Base-by-base conservation (phyloP, 2,888 invertebrate genomes). In the Lepidocyrtinus sp. region DNA sequence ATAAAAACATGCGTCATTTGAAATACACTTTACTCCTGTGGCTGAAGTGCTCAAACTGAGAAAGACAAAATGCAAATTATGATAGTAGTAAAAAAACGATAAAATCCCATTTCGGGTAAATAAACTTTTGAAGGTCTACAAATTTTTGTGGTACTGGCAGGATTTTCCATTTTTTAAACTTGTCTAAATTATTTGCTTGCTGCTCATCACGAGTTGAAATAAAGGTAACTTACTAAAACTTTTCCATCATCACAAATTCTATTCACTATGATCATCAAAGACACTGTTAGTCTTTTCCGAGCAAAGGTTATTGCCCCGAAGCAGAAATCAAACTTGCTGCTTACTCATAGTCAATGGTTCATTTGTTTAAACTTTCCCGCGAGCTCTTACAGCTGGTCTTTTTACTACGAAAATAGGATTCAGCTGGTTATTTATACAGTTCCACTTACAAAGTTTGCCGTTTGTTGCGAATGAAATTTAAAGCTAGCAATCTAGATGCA, bases 181-280 rank as follows among this genome's bases (percentile, higher is more conserved):
- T 50, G n/a, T 7, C 50, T 50, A 17, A 50, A 50, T 17, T n/a
- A 50, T 17, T 50, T 17, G 12, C 12, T 36, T 50, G 12, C 50
- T 17, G 50, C 50, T 50, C 50, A 7, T 50, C 50, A 50, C 17
- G 12, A 15, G 17, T 50, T 50, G 2, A 50, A 50, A 50, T 50
- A 50, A 50, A 50, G 50, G 50, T 50, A 50, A 50, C 50, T n/a
- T n/a, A 50, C 50, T 50, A 15, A n/a, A 50, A 50, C 50, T 50
- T 50, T 50, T 12, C 5, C 36, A 7, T 12, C 50, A 50, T 50
- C 15, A 7, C 17, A 50, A 50, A n/a, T 50, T 50, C 17, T 17
- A 50, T 15, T 7, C 50, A n/a, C n/a, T n/a, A 2, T 50, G 50
- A 50, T 50, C 50, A 50, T 50, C 50, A 50, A 50, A 50, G 50